phyloP scores from a whole-genome alignment of 2,797 vertebrate species.

The Natrix natrix region DNA sequence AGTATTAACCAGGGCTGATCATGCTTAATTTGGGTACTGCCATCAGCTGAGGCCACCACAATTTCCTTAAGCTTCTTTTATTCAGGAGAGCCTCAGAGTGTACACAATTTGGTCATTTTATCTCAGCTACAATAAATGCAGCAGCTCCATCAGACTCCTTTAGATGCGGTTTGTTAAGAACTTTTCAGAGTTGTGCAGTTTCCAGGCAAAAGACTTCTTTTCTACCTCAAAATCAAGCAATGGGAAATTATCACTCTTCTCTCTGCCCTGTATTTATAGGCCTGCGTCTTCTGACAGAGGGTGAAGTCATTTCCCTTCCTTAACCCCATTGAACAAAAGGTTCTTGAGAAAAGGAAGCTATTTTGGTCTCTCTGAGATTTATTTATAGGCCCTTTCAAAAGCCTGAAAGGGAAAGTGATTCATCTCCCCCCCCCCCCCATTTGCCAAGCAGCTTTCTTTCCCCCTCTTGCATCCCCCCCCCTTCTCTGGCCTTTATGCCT shows the following conservation, averaged over 20 bases:
- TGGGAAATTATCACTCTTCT: not conserved
- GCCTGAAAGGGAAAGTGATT: conserved; percentile 32
- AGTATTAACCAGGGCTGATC: not conserved
- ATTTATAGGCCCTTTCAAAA: conserved; percentile 38
- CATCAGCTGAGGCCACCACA: not conserved
- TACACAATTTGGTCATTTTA: not conserved
- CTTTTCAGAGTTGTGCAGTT: not conserved
- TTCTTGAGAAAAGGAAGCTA: conserved; percentile 36
- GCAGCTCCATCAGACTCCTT: not conserved
- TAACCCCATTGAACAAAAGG: conserved; percentile 30
- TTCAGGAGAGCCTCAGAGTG: too few relatives aligned
- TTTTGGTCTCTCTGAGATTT: conserved; percentile 31
- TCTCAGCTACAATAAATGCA: not conserved
- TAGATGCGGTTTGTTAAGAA: not conserved
- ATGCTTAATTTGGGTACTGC: not conserved
- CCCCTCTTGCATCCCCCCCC: not conserved
- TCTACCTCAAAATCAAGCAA: not conserved
- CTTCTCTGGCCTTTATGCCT: not conserved
- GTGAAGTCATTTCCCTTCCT: conserved; percentile 17
- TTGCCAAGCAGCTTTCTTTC: not conserved
- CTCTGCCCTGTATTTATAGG: not conserved
- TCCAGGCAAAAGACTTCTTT: not conserved
- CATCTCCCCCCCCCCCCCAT: not conserved
- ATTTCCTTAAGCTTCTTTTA: not conserved
- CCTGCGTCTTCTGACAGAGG: not conserved